Percentiles rank a stretch among this genome's conserved stretches.
Evolutionary conservation across 2,888 invertebrate genomes (phyloP).

Genomic region (Drosophila anceps): DNA sequence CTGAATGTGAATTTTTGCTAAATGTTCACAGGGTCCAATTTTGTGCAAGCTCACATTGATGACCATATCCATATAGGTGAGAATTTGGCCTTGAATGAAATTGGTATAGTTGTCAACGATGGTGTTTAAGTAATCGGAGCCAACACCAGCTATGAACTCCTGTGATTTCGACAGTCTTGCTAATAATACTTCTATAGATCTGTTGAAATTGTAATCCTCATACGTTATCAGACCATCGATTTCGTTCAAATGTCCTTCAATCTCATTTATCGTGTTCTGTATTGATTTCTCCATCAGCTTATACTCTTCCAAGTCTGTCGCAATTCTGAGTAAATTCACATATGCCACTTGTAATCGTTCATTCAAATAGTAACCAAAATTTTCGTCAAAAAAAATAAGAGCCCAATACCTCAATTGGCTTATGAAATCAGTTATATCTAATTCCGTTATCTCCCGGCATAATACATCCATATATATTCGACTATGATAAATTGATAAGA

Average conservation of each 20-base stretch:
- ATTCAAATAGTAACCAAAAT: neutral
- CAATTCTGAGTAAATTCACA: neutral
- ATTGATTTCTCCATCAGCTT: neutral
- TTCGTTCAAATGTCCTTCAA: neutral
- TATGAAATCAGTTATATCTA: neutral
- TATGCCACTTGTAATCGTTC: neutral
- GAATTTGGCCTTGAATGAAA: neutral
- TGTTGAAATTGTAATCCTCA: neutral
- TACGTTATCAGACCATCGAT: neutral
- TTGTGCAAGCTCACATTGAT: neutral
- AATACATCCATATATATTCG: neutral
- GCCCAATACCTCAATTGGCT: neutral
- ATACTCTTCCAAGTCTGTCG: neutral
- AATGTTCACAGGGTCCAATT: neutral
- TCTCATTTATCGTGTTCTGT: neutral
- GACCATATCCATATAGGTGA: neutral
- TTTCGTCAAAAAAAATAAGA: neutral
- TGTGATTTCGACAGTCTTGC: neutral
- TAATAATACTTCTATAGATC: neutral
- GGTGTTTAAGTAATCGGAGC: neutral
- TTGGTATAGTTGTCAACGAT: neutral
- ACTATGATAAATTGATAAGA: neutral
- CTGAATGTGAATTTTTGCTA: neutral
- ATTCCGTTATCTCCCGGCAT: neutral
- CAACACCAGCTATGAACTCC: neutral